Evolutionary conservation across 92 coral and sea anemone genomes (phyloP), one percentile per base, ranked within the genome.

Genomic region (Actinernus sp.): DNA sequence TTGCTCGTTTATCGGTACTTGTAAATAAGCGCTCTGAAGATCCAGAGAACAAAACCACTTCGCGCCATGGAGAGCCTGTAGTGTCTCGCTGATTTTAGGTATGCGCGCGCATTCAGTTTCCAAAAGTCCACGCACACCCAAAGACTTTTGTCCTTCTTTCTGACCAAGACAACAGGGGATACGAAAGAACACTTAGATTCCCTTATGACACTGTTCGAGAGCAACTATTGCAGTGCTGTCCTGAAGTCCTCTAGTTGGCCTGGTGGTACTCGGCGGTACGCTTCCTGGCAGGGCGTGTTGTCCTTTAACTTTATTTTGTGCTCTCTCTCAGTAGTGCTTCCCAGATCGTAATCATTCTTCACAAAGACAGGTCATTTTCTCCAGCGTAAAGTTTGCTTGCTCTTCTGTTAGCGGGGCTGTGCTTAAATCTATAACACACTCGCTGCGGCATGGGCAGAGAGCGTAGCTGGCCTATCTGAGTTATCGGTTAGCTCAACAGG

Each of bases 21-120:
- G 83, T 3, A 73, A 58, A 58, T 86, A 86, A 25, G 83, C 92
- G 41, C 87, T 73, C 54, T 73, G 83, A 10, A 86, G 61, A 33
- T n/a, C n/a, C 20, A 86, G 52, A 11, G 87, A 32, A 49, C 83
- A 79, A 41, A 86, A 86, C 74, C 73, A 74, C 28, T 51, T 19
- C 1, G 87, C 58, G 3, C 92, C 87, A 13, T 49, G 31, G 21
- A 86, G 63, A 4, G 80, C 63, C 29, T 86, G 58, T 49, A 86
- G 63, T 1, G 83, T 79, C 14, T 86, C 84, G 0, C 74, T 14
- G 2, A 84, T 60, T n/a, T n/a, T n/a, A n/a, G n/a, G n/a, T n/a
- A n/a, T n/a, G n/a, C 80, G 48, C 46, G 61, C 24, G 87, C 61
- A 47, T 86, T 86, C 0, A 86, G 48, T 34, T 41, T 66, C 1